Percentiles rank a stretch among this genome's conserved stretches.
phyloP scores from a whole-genome alignment of 2,888 invertebrate genomes.

The Drosophila atripex region DNA sequence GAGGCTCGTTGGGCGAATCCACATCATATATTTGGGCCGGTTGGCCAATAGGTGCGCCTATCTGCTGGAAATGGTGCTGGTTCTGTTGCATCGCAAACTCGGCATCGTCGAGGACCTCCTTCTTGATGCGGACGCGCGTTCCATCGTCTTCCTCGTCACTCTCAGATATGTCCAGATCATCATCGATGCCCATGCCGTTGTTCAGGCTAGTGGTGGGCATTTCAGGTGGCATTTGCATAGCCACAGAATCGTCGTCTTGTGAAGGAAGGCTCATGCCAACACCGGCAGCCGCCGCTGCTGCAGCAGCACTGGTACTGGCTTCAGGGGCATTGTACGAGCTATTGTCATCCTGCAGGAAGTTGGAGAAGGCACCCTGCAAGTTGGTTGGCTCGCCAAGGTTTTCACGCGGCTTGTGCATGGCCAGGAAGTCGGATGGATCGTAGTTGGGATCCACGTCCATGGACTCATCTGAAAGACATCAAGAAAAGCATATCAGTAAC shows the following conservation, averaged over 20 bases:
- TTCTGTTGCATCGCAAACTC: constrained; percentile 32
- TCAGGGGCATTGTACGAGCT: constrained; percentile 57
- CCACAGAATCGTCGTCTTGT: constrained; percentile 17
- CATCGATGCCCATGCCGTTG: constrained; percentile 88
- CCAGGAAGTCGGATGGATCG: constrained; percentile 93
- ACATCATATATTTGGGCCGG: constrained; percentile 58
- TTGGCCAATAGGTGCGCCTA: constrained; percentile 8
- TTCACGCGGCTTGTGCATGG: constrained; percentile 84
- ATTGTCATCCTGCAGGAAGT: constrained; percentile 72
- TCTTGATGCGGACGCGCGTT: constrained; percentile 61
- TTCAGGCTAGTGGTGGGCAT: constrained; percentile 81
- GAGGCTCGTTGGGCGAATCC: constrained; percentile 58
- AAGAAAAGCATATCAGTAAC: neutral
- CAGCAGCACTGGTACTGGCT: constrained; percentile 56
- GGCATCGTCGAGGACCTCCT: constrained; percentile 62
- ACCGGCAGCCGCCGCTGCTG: constrained; percentile 28
- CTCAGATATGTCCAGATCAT: constrained; percentile 91
- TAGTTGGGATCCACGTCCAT: constrained; percentile 92
- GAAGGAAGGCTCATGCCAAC: constrained; percentile 16
- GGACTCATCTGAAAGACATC: constrained; percentile 86
- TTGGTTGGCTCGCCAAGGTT: constrained; percentile 48
- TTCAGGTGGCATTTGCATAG: constrained; percentile 64
- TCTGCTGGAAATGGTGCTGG: constrained; percentile 32
- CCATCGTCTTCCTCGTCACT: constrained; percentile 87
- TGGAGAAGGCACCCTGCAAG: constrained; percentile 53